Base-by-base conservation (phyloP, 2,888 invertebrate species). In the Mellilla xanthometata region DNA sequence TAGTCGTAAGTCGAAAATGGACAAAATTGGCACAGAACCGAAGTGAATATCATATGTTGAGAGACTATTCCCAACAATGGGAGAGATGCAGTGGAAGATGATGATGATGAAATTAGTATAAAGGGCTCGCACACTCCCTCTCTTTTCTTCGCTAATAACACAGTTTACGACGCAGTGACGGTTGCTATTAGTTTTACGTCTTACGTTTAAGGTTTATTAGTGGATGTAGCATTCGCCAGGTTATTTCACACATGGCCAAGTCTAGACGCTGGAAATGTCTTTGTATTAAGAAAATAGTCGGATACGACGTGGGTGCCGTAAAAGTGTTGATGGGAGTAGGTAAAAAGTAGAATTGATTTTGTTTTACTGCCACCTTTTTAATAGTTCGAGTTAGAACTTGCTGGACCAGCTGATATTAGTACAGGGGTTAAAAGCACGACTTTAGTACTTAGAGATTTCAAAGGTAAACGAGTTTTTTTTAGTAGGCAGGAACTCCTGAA, bases 191-290 rank as follows among this genome's bases (percentile, higher is more conserved):
- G 81, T 86, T 87, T 87, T 85, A 87, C 72, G 72, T 60, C 61
- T 68, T 68, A 72, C 83, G 77, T 79, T 86, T 82, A 83, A 81
- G 72, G 76, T 86, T 87, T 88, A 87, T 84, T 87, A 83, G 84
- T 75, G 72, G 69, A 67, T 72, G 74, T 73, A 77, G 76, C 72
- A 77, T 82, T 75, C 77, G 61, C 75, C 78, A 83, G 80, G 86
- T 81, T 81, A 81, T 86, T 83, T 79, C 81, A 80, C 83, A 83
- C 82, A 76, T 71, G 80, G 72, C 72, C 56, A 72, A 68, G 87
- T 87, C 88, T 88, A 88, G 87, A 87, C 88, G 70, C 52, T 62
- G 56, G 62, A 70, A 76, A 76, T 66, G 64, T 79, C 74, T 76
- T 76, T 70, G 73, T 74, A 66, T 71, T 72, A 76, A 78, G 74